A percentile compares a stretch with the other conserved stretches of the same genome.
These are phyloP conservation scores for Stegodyphus mimosarum DNA, from an alignment of 1,140 invertebrate species.

Conservation along the genomic window DNA sequence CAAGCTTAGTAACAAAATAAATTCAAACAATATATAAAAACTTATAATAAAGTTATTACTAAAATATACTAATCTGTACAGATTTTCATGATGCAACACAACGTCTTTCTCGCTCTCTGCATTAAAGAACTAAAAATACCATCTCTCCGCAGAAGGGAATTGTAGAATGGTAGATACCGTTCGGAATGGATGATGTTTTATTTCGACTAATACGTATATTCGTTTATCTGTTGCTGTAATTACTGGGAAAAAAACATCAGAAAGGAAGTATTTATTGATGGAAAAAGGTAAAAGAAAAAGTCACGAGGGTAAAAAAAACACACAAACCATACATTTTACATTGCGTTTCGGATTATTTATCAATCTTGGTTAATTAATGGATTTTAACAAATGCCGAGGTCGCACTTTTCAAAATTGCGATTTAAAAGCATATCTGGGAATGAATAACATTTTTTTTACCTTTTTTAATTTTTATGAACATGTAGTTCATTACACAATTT, in stretches of 20 bases:
- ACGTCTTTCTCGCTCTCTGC: too few relatives aligned
- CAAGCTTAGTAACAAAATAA: too few relatives aligned
- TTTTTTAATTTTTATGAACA: not conserved
- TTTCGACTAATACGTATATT: constrained; percentile 11
- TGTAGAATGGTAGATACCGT: too few relatives aligned
- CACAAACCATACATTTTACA: not conserved
- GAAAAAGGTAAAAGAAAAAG: constrained; percentile 3
- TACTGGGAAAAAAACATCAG: constrained; percentile 13
- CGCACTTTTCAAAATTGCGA: constrained; percentile 49
- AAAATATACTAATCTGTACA: too few relatives aligned
- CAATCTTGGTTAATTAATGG: constrained; percentile 50
- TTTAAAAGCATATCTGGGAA: constrained; percentile 54
- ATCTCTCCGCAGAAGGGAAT: too few relatives aligned
- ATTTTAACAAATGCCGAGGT: constrained; percentile 43
- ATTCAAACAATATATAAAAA: too few relatives aligned
- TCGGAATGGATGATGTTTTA: not conserved
- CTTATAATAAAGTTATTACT: too few relatives aligned
- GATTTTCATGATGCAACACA: too few relatives aligned
- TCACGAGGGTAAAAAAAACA: constrained; percentile 2
- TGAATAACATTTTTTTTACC: constrained; percentile 14
- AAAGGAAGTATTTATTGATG: constrained; percentile 12
- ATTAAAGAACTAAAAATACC: too few relatives aligned
- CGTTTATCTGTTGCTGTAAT: constrained; percentile 23
- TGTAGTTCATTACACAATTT: not conserved
- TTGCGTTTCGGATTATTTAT: constrained; percentile 18